These are phyloP conservation scores for Anguilla pacifica DNA, from an alignment of 2,797 vertebrate species.

Conservation along the genomic window DNA sequence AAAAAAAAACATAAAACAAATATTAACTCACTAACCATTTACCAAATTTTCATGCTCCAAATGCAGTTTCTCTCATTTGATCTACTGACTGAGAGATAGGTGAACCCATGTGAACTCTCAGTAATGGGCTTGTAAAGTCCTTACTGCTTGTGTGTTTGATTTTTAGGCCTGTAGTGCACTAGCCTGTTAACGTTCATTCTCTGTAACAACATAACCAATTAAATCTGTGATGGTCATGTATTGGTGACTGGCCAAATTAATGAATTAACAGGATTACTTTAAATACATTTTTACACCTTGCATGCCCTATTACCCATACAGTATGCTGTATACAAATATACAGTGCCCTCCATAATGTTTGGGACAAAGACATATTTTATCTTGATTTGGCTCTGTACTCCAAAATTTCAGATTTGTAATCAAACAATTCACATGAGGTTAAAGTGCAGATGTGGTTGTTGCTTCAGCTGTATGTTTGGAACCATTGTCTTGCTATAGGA, in stretches of 20 bases:
- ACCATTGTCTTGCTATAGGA: no score
- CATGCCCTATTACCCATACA: not conserved
- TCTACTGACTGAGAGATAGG: not conserved
- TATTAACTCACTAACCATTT: not conserved
- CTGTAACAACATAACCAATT: not conserved
- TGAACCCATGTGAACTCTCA: not conserved
- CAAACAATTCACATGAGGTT: no score
- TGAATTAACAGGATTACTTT: not conserved
- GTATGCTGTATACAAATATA: not conserved
- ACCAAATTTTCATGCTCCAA: not conserved
- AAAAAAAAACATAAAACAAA: not conserved
- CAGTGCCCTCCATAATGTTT: no score
- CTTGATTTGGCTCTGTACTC: no score
- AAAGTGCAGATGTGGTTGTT: no score
- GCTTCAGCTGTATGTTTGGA: no score
- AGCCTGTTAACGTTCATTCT: not conserved
- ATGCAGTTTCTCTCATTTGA: not conserved
- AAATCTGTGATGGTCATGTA: no score
- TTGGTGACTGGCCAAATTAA: no score
- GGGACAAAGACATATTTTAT: no score
- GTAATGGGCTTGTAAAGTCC: not conserved
- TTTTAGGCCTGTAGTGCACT: not conserved
- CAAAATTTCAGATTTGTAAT: no score
- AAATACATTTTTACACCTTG: not conserved
- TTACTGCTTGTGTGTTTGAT: not conserved